Evolutionary conservation across 2,113 vertebrate species (phyloP).

Genomic region (Mesocricetus auratus): DNA sequence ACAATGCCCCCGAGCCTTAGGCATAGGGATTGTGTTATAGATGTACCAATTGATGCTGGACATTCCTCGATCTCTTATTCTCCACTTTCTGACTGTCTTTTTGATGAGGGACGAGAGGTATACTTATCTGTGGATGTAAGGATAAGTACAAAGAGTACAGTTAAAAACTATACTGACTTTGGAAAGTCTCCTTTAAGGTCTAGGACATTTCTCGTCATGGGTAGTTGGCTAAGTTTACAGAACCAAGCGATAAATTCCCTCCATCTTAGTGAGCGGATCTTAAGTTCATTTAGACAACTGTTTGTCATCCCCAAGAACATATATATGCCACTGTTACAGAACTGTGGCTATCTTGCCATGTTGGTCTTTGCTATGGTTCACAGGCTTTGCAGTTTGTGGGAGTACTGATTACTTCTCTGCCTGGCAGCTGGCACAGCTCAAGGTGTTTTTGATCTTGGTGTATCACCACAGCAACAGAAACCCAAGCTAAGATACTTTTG

Average conservation of each 20-base stretch:
- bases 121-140: neutral
- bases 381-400: neutral
- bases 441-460: neutral
- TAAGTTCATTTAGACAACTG: neutral
- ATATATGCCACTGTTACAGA: neutral
- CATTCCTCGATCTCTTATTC: neutral
- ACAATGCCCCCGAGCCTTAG: neutral
- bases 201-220: neutral
- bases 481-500: neutral
- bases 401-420: neutral
- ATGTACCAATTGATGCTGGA: neutral
- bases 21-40: neutral
- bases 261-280: neutral
- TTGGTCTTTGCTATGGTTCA: neutral
- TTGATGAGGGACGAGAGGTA: neutral
- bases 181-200: neutral
- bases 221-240: neutral
- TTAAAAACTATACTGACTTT: neutral
- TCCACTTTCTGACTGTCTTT: neutral
- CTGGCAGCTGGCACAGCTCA: neutral
- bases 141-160: neutral
- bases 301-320: neutral
- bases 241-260: neutral
- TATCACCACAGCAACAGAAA: neutral
- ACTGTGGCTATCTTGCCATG: neutral